phyloP scores from a whole-genome alignment of 2,888 invertebrate species.

The Eupithecia insigniata region DNA sequence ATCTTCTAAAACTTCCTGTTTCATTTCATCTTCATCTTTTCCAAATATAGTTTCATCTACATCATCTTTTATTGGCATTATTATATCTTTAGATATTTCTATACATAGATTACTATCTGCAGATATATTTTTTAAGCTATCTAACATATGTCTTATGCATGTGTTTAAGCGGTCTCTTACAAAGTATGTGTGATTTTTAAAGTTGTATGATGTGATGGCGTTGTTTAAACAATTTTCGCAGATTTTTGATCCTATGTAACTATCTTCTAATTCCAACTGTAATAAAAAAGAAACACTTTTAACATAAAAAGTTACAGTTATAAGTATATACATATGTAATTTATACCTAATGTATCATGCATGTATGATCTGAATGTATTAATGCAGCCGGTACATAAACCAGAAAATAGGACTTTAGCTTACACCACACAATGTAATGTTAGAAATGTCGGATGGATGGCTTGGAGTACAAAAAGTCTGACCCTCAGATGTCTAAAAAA shows the following conservation, averaged over 20 bases:
- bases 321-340: too few species aligned
- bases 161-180: constrained; percentile 63
- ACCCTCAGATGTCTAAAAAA: too few species aligned
- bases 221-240: constrained; percentile 71
- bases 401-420: not conserved
- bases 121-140: constrained; percentile 54
- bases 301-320: not conserved
- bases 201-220: constrained; percentile 68
- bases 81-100: constrained; percentile 63
- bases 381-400: not conserved
- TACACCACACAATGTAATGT: too few species aligned
- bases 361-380: not conserved
- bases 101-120: constrained; percentile 63
- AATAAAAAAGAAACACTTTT: not conserved
- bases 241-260: constrained; percentile 70
- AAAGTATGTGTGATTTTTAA: constrained; percentile 62
- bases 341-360: not conserved
- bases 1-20: constrained; percentile 72
- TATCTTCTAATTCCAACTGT: constrained; percentile 68
- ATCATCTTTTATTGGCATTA: constrained; percentile 59
- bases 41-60: constrained; percentile 52
- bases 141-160: constrained; percentile 65
- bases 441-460: too few species aligned
- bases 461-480: too few species aligned
- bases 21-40: constrained; percentile 53